Evolutionary conservation across 2,888 invertebrate species (phyloP), one percentile per base, ranked within the genome.

Genomic region (Caenorhabditis wallacei): DNA sequence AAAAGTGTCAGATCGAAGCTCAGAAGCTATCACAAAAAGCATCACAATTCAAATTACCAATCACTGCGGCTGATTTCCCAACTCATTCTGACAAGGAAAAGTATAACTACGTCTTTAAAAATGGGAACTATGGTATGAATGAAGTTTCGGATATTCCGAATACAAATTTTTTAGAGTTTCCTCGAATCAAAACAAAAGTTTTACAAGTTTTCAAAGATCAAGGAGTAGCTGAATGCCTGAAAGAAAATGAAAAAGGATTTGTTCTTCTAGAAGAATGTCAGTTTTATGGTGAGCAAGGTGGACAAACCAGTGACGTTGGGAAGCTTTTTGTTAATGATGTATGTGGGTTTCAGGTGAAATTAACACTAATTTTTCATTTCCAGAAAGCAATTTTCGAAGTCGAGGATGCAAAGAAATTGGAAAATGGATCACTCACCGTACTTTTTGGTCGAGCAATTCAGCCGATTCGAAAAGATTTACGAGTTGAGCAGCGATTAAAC

Each of bases 211-310:
- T 43, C 46, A 46, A 74, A 24, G 37, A 74, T 22, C 54, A 78
- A 30, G n/a, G 57, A 51, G 57, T 63, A 18, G 75, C 43, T 0
- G 59, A 74, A 2, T 30, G n/a, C 8, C 20, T 79, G 22, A n/a
- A 64, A 13, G 35, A 24, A 4, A 54, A 37, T 43, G 80, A 75
- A 30, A 70, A 56, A 68, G 78, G 81, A 0, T 68, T 30, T 11
- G 18, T 85, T 8, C 59, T 85, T 10, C 43, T 85, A 57, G 82
- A 85, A 59, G 26, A 75, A 13, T 85, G 84, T 37, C 84, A 84
- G 40, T 85, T 85, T 64, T 85, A 84, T 53, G 85, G 69, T 26
- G 79, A 83, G 40, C 75, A 79, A 59, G 79, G 79, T 4, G 79
- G 79, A n/a, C 82, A 83, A 61, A 54, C 57, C 1, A 54, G 66